These are phyloP conservation scores for Choloepus didactylus DNA, from an alignment of 2,797 vertebrate genomes.

Conservation along the genomic window DNA sequence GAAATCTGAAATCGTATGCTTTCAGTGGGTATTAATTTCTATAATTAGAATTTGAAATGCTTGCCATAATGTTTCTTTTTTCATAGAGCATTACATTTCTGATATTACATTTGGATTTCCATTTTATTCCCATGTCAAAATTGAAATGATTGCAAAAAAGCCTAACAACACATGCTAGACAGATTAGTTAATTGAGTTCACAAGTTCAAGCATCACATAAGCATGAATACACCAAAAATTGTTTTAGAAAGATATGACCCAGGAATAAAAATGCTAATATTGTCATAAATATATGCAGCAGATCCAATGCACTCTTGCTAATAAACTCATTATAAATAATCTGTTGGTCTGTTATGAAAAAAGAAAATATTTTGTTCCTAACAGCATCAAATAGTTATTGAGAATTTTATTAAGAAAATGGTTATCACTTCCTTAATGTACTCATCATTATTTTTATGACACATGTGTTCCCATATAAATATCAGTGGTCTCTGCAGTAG, in stretches of 20 bases:
- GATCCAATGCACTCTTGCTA: constrained; percentile 67
- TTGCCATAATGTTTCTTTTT: constrained; percentile 62
- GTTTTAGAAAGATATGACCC: constrained; percentile 55
- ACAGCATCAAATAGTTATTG: constrained; percentile 31
- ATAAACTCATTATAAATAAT: constrained; percentile 72
- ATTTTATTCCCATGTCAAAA: constrained; percentile 73
- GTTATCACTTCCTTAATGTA: constrained; percentile 8
- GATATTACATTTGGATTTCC: constrained; percentile 68
- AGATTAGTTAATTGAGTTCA: constrained; percentile 68
- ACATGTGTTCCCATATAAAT: background rate
- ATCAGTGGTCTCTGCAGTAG: constrained; percentile 40
- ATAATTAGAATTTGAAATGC: constrained; percentile 25
- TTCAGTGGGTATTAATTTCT: background rate
- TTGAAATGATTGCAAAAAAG: constrained; percentile 67
- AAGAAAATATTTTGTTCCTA: constrained; percentile 70
- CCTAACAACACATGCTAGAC: constrained; percentile 48
- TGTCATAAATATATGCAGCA: constrained; percentile 68
- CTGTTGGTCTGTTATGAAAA: constrained; percentile 35
- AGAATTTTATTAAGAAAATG: constrained; percentile 70
- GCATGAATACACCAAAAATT: constrained; percentile 20
- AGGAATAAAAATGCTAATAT: constrained; percentile 64
- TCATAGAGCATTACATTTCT: constrained; percentile 50
- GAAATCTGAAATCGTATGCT: background rate
- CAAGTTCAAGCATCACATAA: constrained; percentile 69
- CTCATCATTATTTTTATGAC: constrained; percentile 61